phyloP scores from a whole-genome alignment of 1,140 invertebrate species.

The Sycobia sp. region DNA sequence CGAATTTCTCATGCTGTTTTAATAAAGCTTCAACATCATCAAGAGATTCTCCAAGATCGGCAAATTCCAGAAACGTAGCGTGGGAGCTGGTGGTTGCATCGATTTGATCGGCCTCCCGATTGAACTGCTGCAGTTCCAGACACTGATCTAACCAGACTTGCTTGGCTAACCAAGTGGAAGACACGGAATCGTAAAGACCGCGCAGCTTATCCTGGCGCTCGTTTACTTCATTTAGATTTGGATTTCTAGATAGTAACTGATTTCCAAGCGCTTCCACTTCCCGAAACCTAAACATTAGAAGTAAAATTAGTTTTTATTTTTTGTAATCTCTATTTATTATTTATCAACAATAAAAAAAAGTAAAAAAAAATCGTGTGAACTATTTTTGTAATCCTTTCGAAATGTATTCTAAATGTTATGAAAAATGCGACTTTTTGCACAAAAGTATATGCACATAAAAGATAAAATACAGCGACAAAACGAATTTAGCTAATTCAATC shows the following conservation, averaged over 20 bases:
- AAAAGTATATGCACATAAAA: no score
- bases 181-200: conserved; percentile 77
- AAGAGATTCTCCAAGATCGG: conserved; percentile 85
- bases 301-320: background rate
- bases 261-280: conserved; percentile 79
- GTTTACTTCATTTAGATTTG: conserved; percentile 70
- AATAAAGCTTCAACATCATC: conserved; percentile 93
- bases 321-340: no score
- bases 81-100: conserved; percentile 94
- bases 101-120: conserved; percentile 95
- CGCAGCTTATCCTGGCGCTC: conserved; percentile 76
- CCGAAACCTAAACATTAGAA: conserved; percentile 65
- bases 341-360: no score
- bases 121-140: conserved; percentile 88
- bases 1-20: conserved; percentile 94
- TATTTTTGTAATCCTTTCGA: no score
- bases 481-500: no score
- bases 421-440: no score
- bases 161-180: conserved; percentile 77
- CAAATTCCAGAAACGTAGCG: conserved; percentile 90
- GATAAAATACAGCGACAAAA: no score
- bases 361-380: no score
- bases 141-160: conserved; percentile 83
- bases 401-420: no score
- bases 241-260: conserved; percentile 74